These are phyloP conservation scores for Drepanosiphum platanoidis DNA, from an alignment of 2,888 invertebrate species.

Conservation along the genomic window DNA sequence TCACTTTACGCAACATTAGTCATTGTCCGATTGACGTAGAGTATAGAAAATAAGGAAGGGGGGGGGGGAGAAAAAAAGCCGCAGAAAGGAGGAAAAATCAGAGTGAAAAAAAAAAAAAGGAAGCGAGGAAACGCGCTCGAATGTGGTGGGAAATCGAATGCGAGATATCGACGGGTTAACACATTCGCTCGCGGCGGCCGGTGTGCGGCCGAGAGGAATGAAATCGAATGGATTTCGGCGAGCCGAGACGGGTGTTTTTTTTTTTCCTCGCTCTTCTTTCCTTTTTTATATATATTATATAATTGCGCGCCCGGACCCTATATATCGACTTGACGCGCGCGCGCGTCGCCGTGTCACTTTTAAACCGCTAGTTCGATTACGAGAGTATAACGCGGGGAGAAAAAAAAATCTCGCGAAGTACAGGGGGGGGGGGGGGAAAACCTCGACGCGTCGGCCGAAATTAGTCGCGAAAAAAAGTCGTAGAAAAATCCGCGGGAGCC, in stretches of 20 bases:
- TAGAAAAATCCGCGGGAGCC: no score
- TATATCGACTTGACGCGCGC: no score
- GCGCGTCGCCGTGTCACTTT: conserved; percentile 25
- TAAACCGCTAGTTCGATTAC: conserved; percentile 46
- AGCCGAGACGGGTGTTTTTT: conserved; percentile 3
- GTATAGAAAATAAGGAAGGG: conserved; percentile 31
- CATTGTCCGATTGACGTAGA: conserved; percentile 55
- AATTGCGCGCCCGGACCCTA: conserved; percentile 4
- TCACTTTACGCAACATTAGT: conserved; percentile 62
- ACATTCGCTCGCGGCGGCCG: conserved; percentile 25
- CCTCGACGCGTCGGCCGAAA: no score
- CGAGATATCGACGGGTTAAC: conserved; percentile 45
- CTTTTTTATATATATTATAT: conserved; percentile 11
- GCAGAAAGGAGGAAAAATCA: background rate
- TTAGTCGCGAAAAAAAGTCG: no score
- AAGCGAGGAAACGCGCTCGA: conserved; percentile 1
- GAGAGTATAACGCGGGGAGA: background rate
- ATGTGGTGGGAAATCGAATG: conserved; percentile 39
- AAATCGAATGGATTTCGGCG: conserved; percentile 41
- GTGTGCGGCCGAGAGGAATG: conserved; percentile 37
- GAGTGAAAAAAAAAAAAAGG: background rate
- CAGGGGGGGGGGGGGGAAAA: no score
- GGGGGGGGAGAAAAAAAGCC: no score
- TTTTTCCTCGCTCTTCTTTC: no score
- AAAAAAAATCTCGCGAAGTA: background rate